Evolutionary conservation across 2,888 invertebrate genomes (phyloP).

Genomic region (Perdita meconis): DNA sequence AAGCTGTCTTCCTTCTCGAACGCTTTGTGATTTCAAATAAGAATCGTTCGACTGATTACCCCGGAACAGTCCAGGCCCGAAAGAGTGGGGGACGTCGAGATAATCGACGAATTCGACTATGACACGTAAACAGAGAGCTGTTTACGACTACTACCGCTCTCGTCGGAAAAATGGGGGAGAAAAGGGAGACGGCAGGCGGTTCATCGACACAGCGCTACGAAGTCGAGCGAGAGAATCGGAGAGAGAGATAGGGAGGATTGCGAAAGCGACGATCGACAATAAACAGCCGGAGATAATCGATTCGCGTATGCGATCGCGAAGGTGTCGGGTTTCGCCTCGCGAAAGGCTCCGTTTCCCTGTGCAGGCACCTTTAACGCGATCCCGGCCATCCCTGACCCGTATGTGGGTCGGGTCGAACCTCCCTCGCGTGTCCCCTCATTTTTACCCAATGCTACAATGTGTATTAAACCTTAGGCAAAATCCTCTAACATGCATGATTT

Average conservation of each 20-base stretch:
- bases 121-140: conserved; percentile 8
- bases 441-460: no score
- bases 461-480: no score
- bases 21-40: no score
- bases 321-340: conserved; percentile 24
- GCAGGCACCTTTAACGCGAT: background rate
- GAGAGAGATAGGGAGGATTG: conserved; percentile 25
- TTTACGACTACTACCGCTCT: background rate
- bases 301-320: conserved; percentile 15
- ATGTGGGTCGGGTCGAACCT: no score
- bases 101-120: conserved; percentile 18
- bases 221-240: conserved; percentile 30
- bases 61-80: background rate
- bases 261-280: conserved; percentile 29
- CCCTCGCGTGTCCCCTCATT: no score
- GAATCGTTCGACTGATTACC: no score
- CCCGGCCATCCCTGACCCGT: no score
- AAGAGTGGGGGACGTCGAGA: background rate
- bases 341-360: conserved; percentile 12
- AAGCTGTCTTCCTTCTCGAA: no score
- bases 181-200: conserved; percentile 17
- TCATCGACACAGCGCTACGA: conserved; percentile 32
- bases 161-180: conserved; percentile 15
- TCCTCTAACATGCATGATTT: no score
- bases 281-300: conserved; percentile 34